Evolutionary conservation across 2,113 vertebrate genomes (phyloP), one percentile per base, ranked within the genome.

Genomic region (Planiliza haematocheilus): DNA sequence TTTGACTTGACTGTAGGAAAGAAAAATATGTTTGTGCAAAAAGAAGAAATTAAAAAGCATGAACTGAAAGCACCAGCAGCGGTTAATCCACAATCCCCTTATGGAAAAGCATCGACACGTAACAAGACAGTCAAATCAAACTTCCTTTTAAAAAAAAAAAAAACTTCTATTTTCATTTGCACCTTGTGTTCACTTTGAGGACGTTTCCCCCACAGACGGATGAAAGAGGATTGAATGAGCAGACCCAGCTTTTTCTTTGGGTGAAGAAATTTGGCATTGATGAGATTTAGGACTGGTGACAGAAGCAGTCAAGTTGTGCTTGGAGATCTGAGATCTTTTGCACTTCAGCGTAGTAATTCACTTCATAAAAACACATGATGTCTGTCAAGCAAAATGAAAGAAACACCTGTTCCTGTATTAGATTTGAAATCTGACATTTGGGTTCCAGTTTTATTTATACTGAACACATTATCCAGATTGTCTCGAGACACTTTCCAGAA

Each of bases 1-100:
- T 82, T 71, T 45, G 77, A 67, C 81, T 10, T 2, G 20, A 41
- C 20, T 30, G 7, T 12, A 49, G 61, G 37, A 5, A 11, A 42
- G 13, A 1, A 41, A 63, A 59, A 57, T 20, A 20, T n/a, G 24
- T 60, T 49, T 71, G 20, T 50, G 24, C 68, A 50, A 68, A 49
- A 10, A 39, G 5, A 30, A 30, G 10, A 24, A 74, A 58, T 50
- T 7, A 30, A 30, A 46, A 68, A 62, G 2, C 13, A 14, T 36
- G 18, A 45, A 41, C 46, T 6, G 11, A 9, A 51, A 34, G 52
- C 4, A 24, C 2, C n/a, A 38, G 42, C 37, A 7, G 9, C 30
- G 13, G 42, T 30, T 45, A 20, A 58, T 50, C 37, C 14, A 7
- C 17, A 14, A 16, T 37, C 11, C 50, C 16, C 0, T 2, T 2